Evolutionary conservation across 23 tunicate genomes (phyloP).

Genomic region (Corella eumyota): DNA sequence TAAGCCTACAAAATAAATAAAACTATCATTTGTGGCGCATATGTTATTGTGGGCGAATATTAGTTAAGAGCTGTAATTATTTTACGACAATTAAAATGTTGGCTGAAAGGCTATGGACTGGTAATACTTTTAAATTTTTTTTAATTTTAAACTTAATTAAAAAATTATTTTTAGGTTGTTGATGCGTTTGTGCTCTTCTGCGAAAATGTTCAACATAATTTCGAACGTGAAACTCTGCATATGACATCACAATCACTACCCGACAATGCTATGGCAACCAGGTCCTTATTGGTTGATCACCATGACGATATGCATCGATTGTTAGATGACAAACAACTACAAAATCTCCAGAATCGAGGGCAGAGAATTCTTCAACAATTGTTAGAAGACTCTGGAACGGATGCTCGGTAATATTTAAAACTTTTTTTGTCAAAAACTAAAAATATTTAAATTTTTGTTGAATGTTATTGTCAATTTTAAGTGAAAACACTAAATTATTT

Average conservation of each 20-base stretch:
- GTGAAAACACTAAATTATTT: too few relatives aligned
- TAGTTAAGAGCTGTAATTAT: too few relatives aligned
- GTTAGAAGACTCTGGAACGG: slow-evolving; percentile 2
- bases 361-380: slow-evolving; percentile 37
- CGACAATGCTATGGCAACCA: slow-evolving; percentile 23
- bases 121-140: too few relatives aligned
- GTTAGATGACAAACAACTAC: slow-evolving; percentile 56
- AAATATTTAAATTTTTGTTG: not conserved
- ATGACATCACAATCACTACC: slow-evolving; percentile 76
- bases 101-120: too few relatives aligned
- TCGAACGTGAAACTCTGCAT: slow-evolving; percentile 38
- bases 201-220: slow-evolving; percentile 70
- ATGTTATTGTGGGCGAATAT: too few relatives aligned
- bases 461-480: too few relatives aligned
- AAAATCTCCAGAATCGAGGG: slow-evolving; percentile 39
- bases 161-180: slow-evolving; percentile 50
- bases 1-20: too few relatives aligned
- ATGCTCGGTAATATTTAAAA: slow-evolving; percentile 33
- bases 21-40: too few relatives aligned
- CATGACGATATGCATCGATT: slow-evolving; percentile 49
- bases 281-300: slow-evolving; percentile 32
- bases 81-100: too few relatives aligned
- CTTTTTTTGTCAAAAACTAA: too few relatives aligned
- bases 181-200: slow-evolving; percentile 82
- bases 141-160: too few relatives aligned